Evolutionary conservation across 2,113 vertebrate genomes (phyloP).

Genomic region (Hippocampus comes): DNA sequence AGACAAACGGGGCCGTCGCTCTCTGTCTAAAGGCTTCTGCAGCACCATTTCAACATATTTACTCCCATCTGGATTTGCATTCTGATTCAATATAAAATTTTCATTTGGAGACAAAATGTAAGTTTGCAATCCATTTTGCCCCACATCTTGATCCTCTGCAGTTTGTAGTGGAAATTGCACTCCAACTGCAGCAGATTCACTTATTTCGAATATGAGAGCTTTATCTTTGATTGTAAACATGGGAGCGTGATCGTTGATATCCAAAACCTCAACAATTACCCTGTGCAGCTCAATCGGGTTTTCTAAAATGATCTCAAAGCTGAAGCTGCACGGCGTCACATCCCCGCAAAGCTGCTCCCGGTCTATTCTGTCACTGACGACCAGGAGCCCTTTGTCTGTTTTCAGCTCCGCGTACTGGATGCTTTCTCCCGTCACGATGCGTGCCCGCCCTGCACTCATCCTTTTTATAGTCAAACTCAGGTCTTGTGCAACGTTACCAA

Average conservation of each 20-base stretch:
- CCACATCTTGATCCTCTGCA: slow-evolving; percentile 68
- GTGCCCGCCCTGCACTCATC: slow-evolving; percentile 37
- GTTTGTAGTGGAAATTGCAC: slow-evolving; percentile 30
- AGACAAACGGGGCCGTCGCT: slow-evolving; percentile 40
- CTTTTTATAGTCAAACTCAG: slow-evolving; percentile 42
- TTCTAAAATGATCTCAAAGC: slow-evolving; percentile 57
- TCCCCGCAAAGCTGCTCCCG: slow-evolving; percentile 52
- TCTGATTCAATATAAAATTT: slow-evolving; percentile 65
- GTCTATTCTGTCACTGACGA: slow-evolving; percentile 53
- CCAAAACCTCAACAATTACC: slow-evolving; percentile 45
- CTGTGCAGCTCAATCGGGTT: slow-evolving; percentile 53
- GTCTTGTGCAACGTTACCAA: slow-evolving; percentile 57
- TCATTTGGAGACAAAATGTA: slow-evolving; percentile 61
- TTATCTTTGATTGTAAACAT: slow-evolving; percentile 24
- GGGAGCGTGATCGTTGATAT: slow-evolving; percentile 56
- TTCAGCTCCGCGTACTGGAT: slow-evolving; percentile 47
- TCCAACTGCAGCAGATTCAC: slow-evolving; percentile 34
- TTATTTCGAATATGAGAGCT: slow-evolving; percentile 45
- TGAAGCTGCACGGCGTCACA: slow-evolving; percentile 45
- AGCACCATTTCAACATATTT: slow-evolving; percentile 68
- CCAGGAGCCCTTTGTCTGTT: slow-evolving; percentile 47
- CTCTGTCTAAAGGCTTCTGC: slow-evolving; percentile 63
- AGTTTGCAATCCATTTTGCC: slow-evolving; percentile 59
- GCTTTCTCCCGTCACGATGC: slow-evolving; percentile 31
- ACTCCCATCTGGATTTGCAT: slow-evolving; percentile 50